phyloP scores from a whole-genome alignment of 2,113 vertebrate genomes.

The Muscicapa adusta region DNA sequence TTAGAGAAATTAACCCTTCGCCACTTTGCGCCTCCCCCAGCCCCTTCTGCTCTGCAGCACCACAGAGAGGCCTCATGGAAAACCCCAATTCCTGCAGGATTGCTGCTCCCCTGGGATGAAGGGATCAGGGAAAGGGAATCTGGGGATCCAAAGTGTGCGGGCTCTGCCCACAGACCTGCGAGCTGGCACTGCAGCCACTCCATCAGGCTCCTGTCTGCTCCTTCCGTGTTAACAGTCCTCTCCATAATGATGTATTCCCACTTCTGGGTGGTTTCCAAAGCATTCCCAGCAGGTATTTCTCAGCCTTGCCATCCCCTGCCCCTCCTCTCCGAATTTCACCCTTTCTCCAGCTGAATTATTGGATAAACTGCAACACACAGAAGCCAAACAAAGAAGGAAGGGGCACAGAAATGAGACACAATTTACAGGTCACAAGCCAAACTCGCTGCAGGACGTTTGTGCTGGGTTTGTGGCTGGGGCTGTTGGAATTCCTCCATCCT shows the following conservation, averaged over 20 bases:
- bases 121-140: background rate
- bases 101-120: background rate
- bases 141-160: background rate
- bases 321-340: background rate
- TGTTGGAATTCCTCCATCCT: slow-evolving; percentile 34
- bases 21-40: rapidly evolving
- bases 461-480: background rate
- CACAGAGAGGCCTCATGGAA: rapidly evolving
- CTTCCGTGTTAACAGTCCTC: background rate
- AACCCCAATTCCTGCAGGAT: background rate
- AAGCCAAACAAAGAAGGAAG: background rate
- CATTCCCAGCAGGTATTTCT: slow-evolving; percentile 25
- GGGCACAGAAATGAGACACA: background rate
- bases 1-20: background rate
- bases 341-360: background rate
- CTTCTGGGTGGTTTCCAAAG: background rate
- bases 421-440: background rate
- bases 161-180: background rate
- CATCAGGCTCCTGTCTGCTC: background rate
- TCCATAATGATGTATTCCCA: background rate
- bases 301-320: background rate
- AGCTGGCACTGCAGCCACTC: background rate
- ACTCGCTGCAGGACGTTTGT: background rate
- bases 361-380: background rate
- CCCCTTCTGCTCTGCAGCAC: background rate